Evolutionary conservation across 2,888 invertebrate genomes (phyloP).

Genomic region (Aspidiotus rigidus): DNA sequence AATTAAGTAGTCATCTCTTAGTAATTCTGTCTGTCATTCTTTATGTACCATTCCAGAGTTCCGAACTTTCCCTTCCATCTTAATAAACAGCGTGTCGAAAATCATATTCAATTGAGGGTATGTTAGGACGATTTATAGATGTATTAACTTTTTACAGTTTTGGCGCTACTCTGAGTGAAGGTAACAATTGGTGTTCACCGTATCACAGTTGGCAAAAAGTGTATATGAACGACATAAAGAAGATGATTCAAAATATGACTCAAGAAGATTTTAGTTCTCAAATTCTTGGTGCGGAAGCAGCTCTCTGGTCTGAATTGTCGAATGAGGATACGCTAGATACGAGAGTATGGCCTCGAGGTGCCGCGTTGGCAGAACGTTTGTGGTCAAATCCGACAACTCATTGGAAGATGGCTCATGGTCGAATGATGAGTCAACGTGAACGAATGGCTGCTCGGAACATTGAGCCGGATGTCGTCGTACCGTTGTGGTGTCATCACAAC

Average conservation of each 20-base stretch:
- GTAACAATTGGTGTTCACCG: constrained; percentile 84
- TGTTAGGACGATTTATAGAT: too few relatives aligned
- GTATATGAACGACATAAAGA: constrained; percentile 62
- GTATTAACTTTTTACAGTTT: constrained; percentile 44
- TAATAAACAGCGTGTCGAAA: too few relatives aligned
- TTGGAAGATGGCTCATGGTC: constrained; percentile 62
- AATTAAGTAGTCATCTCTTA: too few relatives aligned
- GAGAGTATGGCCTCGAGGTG: constrained; percentile 73
- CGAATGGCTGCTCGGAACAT: constrained; percentile 59
- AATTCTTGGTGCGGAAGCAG: constrained; percentile 63
- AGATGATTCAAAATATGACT: constrained; percentile 39
- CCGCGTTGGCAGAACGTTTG: constrained; percentile 72
- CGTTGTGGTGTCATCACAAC: constrained; percentile 78
- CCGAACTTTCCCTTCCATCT: too few relatives aligned
- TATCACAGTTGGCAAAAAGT: constrained; percentile 84
- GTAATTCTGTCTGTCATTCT: too few relatives aligned
- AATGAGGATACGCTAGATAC: constrained; percentile 50
- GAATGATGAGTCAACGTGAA: constrained; percentile 64
- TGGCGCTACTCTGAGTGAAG: constrained; percentile 46
- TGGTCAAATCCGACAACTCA: constrained; percentile 61
- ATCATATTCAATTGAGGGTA: too few relatives aligned
- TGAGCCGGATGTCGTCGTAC: constrained; percentile 65
- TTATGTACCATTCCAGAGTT: too few relatives aligned
- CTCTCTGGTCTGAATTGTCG: constrained; percentile 76
- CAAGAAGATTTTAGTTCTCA: constrained; percentile 39